Conservation (phyloP, 2,113 vertebrate genomes). For the Cinclus cinclus region DNA sequence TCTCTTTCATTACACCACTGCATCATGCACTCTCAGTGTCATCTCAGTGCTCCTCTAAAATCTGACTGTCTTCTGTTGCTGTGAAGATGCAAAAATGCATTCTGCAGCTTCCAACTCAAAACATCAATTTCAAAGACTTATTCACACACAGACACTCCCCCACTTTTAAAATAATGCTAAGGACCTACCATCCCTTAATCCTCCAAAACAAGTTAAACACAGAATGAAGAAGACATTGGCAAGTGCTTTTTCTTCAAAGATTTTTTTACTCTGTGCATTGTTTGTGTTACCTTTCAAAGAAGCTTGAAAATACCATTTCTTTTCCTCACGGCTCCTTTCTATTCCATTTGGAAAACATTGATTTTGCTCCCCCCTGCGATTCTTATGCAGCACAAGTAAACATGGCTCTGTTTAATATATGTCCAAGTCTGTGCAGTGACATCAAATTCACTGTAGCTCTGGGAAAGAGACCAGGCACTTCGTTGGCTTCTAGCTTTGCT, state of each 20-base stretch:
- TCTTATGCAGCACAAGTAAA: constrained; percentile 59
- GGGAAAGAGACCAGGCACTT: background rate
- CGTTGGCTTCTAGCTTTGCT: background rate
- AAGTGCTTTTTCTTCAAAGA: background rate
- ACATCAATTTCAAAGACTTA: constrained; percentile 6
- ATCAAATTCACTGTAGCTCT: constrained; percentile 44
- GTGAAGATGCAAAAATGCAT: background rate
- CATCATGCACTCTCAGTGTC: constrained; percentile 54
- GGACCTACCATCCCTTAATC: background rate
- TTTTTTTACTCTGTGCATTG: background rate
- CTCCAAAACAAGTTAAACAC: background rate
- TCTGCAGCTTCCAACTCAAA: background rate
- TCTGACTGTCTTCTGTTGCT: constrained; percentile 16
- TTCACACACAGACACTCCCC: background rate
- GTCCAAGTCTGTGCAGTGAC: constrained; percentile 37
- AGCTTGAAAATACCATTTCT: constrained; percentile 53
- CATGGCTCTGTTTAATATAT: constrained; percentile 61
- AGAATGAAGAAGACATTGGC: background rate
- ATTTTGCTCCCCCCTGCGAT: constrained; percentile 43
- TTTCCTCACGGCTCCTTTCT: constrained; percentile 38
- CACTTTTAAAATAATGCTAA: background rate
- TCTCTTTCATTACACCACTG: constrained; percentile 56
- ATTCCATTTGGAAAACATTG: constrained; percentile 63
- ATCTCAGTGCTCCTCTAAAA: constrained; percentile 20
- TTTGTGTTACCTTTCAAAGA: constrained; percentile 60